These are phyloP conservation scores for Pseudomyrmex sp. DNA, from an alignment of 1,140 invertebrate species.

Conservation along the genomic window DNA sequence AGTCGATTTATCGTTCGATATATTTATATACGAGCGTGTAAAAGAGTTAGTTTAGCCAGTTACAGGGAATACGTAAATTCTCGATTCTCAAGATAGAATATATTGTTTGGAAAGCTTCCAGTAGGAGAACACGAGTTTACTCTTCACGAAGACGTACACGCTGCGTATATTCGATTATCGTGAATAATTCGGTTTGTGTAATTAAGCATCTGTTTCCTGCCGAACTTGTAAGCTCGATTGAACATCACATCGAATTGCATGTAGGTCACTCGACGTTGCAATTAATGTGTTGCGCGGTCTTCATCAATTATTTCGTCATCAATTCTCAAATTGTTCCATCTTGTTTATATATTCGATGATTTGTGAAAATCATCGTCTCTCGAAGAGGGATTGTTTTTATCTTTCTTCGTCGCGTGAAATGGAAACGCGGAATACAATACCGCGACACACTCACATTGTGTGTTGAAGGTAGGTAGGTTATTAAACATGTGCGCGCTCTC, in stretches of 20 bases:
- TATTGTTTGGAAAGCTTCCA: slow-evolving; percentile 53
- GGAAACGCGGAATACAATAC: slow-evolving; percentile 12
- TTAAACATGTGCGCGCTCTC: slow-evolving; percentile 38
- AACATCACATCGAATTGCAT: not conserved
- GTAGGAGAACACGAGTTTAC: slow-evolving; percentile 15
- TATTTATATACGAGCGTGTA: not conserved
- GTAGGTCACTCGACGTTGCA: not conserved
- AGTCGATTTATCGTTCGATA: slow-evolving; percentile 58
- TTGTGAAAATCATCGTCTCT: not conserved
- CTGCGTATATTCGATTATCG: slow-evolving; percentile 43
- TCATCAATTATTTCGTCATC: not conserved
- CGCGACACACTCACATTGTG: not conserved
- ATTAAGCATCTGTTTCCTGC: slow-evolving; percentile 8
- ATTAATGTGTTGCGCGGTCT: too few species aligned
- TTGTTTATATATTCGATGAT: slow-evolving; percentile 1
- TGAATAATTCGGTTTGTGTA: slow-evolving; percentile 58
- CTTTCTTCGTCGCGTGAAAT: not conserved
- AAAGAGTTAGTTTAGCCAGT: slow-evolving; percentile 24
- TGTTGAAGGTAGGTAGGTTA: slow-evolving; percentile 6
- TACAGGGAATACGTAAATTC: slow-evolving; percentile 26
- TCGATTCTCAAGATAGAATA: slow-evolving; percentile 22
- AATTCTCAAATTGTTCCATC: slow-evolving; percentile 21
- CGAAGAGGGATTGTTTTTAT: not conserved
- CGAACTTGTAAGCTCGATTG: slow-evolving; percentile 13
- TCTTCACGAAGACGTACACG: not conserved